Base-by-base conservation (phyloP, 2,888 invertebrate genomes). In the Noctuana brunneofusca region DNA sequence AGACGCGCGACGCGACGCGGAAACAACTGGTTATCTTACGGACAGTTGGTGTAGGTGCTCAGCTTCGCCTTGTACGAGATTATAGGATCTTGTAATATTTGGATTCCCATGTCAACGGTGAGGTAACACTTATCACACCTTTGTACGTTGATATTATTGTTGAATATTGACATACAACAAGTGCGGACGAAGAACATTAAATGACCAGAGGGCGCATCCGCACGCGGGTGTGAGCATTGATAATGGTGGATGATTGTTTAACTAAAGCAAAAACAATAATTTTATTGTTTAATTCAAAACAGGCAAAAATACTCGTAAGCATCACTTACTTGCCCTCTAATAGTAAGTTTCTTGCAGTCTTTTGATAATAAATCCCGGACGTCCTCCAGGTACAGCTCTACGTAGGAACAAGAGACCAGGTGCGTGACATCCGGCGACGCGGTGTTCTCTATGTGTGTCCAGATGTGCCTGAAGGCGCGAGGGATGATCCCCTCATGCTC, bases 311-410 rank as follows among this genome's bases (percentile, higher is more conserved):
- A 6, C 1, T n/a, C n/a, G n/a, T n/a, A n/a, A n/a, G n/a, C n/a
- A n/a, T n/a, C 11, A 66, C 79, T 70, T 43, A 92, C 92, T 88
- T 92, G 92, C 64, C 91, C 92, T 58, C 91, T 73, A 24, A 92
- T 89, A 24, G 94, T 94, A 70, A 96, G 96, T 74, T 95, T 94
- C 84, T 96, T 96, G 78, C 95, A 95, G 75, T 97, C 96, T 69
- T 96, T 93, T 48, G 94, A 86, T 65, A 94, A 92, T 66, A 93
- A 92, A 68, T 93, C 96, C 81, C 96, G 92, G 67, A 96, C 96
- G 75, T 97, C 96, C 78, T 97, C 98, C 91, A 98, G 96, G 81
- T 99, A 99, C 64, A 99, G 97, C 90, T 99, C 99, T 65, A 99
- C 93, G 85, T 99, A 99, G 60, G 98, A 98, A 52, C 98, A 98